These are phyloP conservation scores for Rallus crepitans DNA, from an alignment of 2,797 vertebrate species.

Conservation along the genomic window DNA sequence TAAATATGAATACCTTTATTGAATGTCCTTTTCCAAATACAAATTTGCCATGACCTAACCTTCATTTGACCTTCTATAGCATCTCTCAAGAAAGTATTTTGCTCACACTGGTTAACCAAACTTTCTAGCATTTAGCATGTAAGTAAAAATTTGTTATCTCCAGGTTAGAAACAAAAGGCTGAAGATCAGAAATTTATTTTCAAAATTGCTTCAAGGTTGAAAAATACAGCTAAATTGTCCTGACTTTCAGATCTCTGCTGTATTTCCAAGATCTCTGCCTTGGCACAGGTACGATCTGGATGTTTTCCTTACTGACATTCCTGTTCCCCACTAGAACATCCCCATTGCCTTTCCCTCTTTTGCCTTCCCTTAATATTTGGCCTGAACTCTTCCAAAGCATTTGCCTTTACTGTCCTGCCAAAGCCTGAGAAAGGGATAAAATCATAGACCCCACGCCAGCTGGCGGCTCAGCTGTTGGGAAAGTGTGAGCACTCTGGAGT, in stretches of 20 bases:
- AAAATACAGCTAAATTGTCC: not conserved
- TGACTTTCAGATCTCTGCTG: not conserved
- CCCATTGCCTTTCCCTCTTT: not conserved
- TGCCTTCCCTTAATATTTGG: not conserved
- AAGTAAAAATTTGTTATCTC: not conserved
- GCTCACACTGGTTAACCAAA: not conserved
- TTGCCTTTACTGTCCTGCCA: not conserved
- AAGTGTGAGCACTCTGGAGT: not conserved
- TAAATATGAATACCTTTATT: conserved; percentile 34
- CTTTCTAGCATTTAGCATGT: not conserved
- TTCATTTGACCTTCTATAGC: not conserved
- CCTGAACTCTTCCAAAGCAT: not conserved
- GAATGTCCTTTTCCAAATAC: conserved; percentile 46
- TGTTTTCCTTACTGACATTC: not conserved
- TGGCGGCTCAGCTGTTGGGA: not conserved
- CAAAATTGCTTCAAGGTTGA: not conserved
- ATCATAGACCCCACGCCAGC: not conserved
- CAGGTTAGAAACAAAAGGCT: not conserved
- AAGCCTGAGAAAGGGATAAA: not conserved
- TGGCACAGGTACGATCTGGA: not conserved
- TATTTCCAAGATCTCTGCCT: not conserved
- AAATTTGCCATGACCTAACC: not conserved
- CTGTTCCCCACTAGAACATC: not conserved
- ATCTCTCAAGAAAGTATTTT: not conserved
- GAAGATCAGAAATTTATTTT: not conserved